Base-by-base conservation (phyloP, 2,113 vertebrate species). In the Arvicanthis niloticus region DNA sequence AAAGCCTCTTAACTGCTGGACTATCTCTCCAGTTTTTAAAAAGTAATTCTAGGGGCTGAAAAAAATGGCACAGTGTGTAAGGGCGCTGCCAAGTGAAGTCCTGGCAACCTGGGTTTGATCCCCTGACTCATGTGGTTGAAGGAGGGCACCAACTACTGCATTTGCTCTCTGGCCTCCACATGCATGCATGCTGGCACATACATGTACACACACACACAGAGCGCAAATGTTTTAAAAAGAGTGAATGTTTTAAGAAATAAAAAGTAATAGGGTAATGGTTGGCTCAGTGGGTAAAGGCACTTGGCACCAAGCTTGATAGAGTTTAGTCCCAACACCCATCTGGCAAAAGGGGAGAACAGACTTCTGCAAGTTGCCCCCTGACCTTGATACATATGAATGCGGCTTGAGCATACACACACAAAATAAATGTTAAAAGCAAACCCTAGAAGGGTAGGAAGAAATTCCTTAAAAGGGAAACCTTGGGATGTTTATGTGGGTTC, bases 21-120 rank as follows among this genome's bases (percentile, higher is more conserved):
- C 37, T 17, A 1, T 22, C n/a, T 73, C n/a, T 73, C 37, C 17
- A 73, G 68, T 6, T 96, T 96, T 87, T 96, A 56, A 60, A 90
- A 90, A 87, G 40, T 10, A 81, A 29, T 26, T 24, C 48, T 70
- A 40, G 22, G 81, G 22, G 51, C 24, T 60, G n/a, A 42, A n/a
- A 60, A 51, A 15, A 40, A 21, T 9, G n/a, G 37, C 56, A 29
- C 7, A 26, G 24, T 9, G 22, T 60, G n/a, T 29, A 45, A 42
- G 53, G 40, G 40, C 24, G 6, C 7, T 56, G 34, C 51, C 51
- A 81, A 24, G 21, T 82, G 37, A 56, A 26, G 56, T 22, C 13
- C n/a, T 62, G 58, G 3, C 7, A 17, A 5, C 22, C 58, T 29
- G 81, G 13, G 7, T 42, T 42, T 85, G 58, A 65, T 31, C 58